A percentile compares a stretch with the other conserved stretches of the same genome.
These are phyloP conservation scores for Hyperoplus lanceolatus DNA, from an alignment of 2,797 vertebrate species.

Conservation along the genomic window DNA sequence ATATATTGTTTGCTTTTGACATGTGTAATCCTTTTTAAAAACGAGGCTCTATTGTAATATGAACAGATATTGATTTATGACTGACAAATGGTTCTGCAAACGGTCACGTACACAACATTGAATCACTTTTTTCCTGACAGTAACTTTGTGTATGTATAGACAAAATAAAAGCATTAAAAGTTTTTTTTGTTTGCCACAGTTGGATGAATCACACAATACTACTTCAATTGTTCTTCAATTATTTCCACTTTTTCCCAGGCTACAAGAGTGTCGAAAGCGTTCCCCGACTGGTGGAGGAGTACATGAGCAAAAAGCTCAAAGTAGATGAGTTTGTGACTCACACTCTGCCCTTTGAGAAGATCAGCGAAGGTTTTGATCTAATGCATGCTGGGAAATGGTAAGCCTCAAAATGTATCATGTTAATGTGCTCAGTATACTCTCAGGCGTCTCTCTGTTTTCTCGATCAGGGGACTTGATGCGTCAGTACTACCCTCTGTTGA, in stretches of 20 bases:
- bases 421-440: background rate
- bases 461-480: background rate
- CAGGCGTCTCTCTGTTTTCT: background rate
- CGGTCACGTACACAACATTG: background rate
- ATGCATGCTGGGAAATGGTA: slow-evolving; percentile 88
- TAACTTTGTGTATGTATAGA: background rate
- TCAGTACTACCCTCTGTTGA: slow-evolving; percentile 48
- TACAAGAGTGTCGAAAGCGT: slow-evolving; percentile 93
- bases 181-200: background rate
- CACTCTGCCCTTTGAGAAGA: slow-evolving; percentile 88
- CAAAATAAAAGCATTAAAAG: background rate
- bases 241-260: slow-evolving; percentile 77
- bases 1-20: background rate
- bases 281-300: slow-evolving; percentile 91
- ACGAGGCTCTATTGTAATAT: background rate
- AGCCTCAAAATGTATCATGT: slow-evolving; percentile 26
- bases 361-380: slow-evolving; percentile 91
- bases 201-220: background rate
- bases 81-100: background rate
- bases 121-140: background rate
- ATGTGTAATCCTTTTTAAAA: background rate
- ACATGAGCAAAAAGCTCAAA: slow-evolving; percentile 93
- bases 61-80: background rate
- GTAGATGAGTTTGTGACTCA: slow-evolving; percentile 94
- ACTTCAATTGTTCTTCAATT: too few relatives aligned